These are phyloP conservation scores for Jaculus jaculus DNA, from an alignment of 2,113 vertebrate genomes.

Conservation along the genomic window DNA sequence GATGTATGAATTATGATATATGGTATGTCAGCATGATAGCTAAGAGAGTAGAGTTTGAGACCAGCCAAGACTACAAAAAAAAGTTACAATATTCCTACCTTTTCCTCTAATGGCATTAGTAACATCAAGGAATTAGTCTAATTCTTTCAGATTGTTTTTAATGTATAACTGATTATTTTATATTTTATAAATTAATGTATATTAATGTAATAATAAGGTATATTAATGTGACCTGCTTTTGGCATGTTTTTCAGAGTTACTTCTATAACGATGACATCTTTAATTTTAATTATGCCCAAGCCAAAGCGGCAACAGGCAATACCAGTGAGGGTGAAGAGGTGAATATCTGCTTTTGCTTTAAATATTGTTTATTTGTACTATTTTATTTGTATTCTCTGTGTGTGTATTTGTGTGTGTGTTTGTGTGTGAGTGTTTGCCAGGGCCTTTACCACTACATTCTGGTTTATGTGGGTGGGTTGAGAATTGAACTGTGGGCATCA, in stretches of 20 bases:
- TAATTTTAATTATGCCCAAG: constrained; percentile 98
- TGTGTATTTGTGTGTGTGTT: no score
- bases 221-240: not conserved
- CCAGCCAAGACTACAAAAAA: not conserved
- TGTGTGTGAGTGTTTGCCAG: no score
- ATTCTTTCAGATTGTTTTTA: not conserved
- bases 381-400: no score
- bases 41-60: not conserved
- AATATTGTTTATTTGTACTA: no score
- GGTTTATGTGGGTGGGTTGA: no score
- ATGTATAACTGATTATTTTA: not conserved
- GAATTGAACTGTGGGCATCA: no score
- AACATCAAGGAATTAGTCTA: not conserved
- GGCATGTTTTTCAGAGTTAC: constrained; percentile 91
- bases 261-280: constrained; percentile 98
- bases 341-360: constrained; percentile 53
- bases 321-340: constrained; percentile 97
- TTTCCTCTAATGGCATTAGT: not conserved
- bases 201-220: no score
- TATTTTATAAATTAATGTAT: constrained; percentile 7
- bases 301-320: constrained; percentile 94
- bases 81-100: not conserved
- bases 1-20: constrained; percentile 1
- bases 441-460: no score
- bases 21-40: not conserved